Conservation (phyloP, 2,888 invertebrate species). For the Atrina japonica region DNA sequence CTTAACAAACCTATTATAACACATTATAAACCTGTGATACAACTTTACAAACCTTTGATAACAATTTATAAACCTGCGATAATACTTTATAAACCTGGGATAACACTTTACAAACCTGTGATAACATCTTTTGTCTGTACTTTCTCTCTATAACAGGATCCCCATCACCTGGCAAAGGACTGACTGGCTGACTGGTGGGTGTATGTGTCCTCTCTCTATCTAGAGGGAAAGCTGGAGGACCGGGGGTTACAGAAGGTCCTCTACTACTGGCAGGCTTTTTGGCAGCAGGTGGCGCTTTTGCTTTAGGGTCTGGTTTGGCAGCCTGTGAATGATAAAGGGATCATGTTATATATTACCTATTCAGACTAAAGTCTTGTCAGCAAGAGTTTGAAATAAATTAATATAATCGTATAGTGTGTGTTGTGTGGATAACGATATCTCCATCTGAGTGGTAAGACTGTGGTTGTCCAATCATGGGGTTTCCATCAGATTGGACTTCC, state of each 20-base stretch:
- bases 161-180: slow-evolving; percentile 37
- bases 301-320: slow-evolving; percentile 49
- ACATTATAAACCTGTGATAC: too few species aligned
- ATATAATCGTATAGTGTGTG: not conserved
- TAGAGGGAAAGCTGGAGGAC: slow-evolving; percentile 4
- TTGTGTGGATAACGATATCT: not conserved
- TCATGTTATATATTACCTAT: not conserved
- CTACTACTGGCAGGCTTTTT: slow-evolving; percentile 39
- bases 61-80: too few species aligned
- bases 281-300: slow-evolving; percentile 36
- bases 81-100: too few species aligned
- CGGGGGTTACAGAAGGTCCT: slow-evolving; percentile 29
- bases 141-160: slow-evolving; percentile 62
- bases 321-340: slow-evolving; percentile 32
- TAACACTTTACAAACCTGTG: slow-evolving; percentile 55
- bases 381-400: not conserved
- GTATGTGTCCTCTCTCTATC: slow-evolving; percentile 29
- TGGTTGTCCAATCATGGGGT: too few species aligned
- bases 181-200: slow-evolving; percentile 34
- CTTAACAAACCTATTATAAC: too few species aligned
- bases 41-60: too few species aligned
- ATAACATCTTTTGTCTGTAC: slow-evolving; percentile 69
- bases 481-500: too few species aligned
- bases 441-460: too few species aligned
- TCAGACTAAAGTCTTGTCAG: not conserved